phyloP scores from a whole-genome alignment of 2,888 invertebrate species.

The Tipula helvola region DNA sequence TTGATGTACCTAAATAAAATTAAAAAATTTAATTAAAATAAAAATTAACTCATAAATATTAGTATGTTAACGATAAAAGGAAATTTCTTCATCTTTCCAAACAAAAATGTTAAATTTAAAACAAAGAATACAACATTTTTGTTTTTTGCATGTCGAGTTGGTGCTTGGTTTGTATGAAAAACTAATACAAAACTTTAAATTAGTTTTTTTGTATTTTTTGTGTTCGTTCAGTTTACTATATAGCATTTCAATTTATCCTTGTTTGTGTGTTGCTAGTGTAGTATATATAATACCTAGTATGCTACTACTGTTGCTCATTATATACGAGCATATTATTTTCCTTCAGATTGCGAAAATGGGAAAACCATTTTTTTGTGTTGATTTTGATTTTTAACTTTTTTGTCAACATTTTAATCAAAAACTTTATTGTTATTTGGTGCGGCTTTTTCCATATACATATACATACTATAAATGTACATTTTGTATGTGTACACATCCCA shows the following conservation, averaged over 20 bases:
- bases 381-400: background rate
- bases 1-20: background rate
- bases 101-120: background rate
- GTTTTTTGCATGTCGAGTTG: background rate
- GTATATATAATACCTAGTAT: background rate
- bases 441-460: background rate
- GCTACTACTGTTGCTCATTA: background rate
- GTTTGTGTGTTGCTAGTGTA: background rate
- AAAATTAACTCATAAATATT: background rate
- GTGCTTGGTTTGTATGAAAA: background rate
- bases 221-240: background rate
- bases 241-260: background rate
- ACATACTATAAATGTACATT: background rate
- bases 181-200: background rate
- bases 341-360: background rate
- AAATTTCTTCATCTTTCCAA: background rate
- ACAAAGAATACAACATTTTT: background rate
- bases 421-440: background rate
- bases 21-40: background rate
- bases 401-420: slow-evolving; percentile 4
- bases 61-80: background rate
- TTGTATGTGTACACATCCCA: background rate
- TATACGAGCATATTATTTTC: background rate
- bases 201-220: background rate
- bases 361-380: background rate